Evolutionary conservation across 1,140 invertebrate species (phyloP), one percentile per base, ranked within the genome.

Genomic region (Drosophila asahinai): DNA sequence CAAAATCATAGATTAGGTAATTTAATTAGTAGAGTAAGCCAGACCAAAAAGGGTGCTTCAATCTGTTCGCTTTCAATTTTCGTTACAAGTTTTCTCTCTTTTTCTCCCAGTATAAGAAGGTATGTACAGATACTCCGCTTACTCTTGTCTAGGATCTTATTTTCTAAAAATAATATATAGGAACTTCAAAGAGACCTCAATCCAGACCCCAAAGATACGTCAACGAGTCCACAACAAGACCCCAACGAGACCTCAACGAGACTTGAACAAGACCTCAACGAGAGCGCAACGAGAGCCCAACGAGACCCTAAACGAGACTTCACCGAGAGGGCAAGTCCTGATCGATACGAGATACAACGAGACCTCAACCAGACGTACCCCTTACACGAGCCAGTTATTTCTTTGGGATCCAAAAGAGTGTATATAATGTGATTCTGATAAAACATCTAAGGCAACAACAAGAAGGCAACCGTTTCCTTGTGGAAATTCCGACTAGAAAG

Each of bases 381-480:
- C 2, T 54, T 14, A 54, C 17, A 14, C 11, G 12, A 7, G 33
- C 54, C 36, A 57, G 19, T 57, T 57, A 40, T n/a, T 57, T 40
- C 19, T 40, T 40, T 40, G 19, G 5, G 14, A 57, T 19, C 36
- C n/a, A n/a, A n/a, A 40, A 9, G 9, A 36, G 33, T 11, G 11
- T n/a, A 38, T 40, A 57, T 25, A 38, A 14, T 25, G 36, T 40
- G 54, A 57, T 57, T 57, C 14, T 57, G 54, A 57, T 57, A 57
- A 42, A 40, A 25, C 36, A n/a, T 22, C 54, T n/a, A 40, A 40
- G 54, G 19, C 8, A 25, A 25, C 51, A 22, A 22, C 19, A 15
- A 2, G 15, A 42, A 7, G 40, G 40, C 5, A 42, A 9, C 33
- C 33, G 33, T 36, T 33, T 36, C 33, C n/a, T n/a, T 42, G n/a